Evolutionary conservation across 2,113 vertebrate genomes (phyloP).

Genomic region (Cottus gobio): DNA sequence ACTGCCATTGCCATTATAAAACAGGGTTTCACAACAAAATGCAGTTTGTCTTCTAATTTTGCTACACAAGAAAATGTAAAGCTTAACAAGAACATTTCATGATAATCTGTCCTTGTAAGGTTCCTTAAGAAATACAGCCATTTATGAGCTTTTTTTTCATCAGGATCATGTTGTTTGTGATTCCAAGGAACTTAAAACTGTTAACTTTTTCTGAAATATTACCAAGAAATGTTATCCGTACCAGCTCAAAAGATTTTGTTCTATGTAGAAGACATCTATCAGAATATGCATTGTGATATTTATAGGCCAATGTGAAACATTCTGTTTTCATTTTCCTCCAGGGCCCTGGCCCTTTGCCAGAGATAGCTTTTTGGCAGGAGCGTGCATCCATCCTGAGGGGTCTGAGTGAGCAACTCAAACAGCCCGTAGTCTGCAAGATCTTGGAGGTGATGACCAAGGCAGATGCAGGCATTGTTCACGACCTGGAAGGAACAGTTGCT

Average conservation of each 20-base stretch:
- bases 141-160: not conserved
- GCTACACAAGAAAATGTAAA: too few relatives aligned
- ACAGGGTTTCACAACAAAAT: too few relatives aligned
- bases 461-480: slow-evolving; percentile 75
- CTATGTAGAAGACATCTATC: not conserved
- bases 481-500: slow-evolving; percentile 79
- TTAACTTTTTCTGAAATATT: not conserved
- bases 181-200: too few relatives aligned
- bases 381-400: slow-evolving; percentile 83
- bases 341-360: slow-evolving; percentile 88
- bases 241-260: not conserved
- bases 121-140: too few relatives aligned
- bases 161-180: not conserved
- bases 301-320: not conserved
- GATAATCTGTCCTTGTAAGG: too few relatives aligned
- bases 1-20: not conserved
- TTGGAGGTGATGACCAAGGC: slow-evolving; percentile 83
- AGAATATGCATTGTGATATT: not conserved
- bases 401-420: slow-evolving; percentile 86
- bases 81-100: too few relatives aligned
- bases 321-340: slow-evolving; percentile 59
- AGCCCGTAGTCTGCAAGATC: slow-evolving; percentile 85
- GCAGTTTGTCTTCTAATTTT: too few relatives aligned
- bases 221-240: not conserved
- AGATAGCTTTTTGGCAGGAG: slow-evolving; percentile 91